Base-by-base conservation (phyloP, 2,797 vertebrate genomes). In the Hydrophis major region DNA sequence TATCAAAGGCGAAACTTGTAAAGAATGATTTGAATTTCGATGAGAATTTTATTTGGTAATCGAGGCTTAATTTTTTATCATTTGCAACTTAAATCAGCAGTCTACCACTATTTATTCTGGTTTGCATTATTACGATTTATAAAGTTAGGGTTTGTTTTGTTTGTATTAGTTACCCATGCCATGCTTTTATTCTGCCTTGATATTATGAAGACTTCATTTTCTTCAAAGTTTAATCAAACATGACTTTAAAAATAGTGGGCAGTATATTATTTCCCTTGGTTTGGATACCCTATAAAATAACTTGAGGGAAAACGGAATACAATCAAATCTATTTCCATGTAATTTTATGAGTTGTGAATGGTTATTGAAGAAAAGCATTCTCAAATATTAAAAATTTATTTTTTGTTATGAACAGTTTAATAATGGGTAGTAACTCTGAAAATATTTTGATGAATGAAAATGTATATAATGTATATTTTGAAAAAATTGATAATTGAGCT, bases 31-130 rank as follows among this genome's bases (percentile, higher is more conserved):
- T 56, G 56, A 91, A 57, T n/a, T 93, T 56, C 37, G 14, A 88
- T 78, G 88, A 88, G 13, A 69, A 87, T 89, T 83, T 89, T 93
- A 89, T 88, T 83, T 89, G 66, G 55, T 55, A 91, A 53, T 6
- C 60, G 14, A 50, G 10, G n/a, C 50, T 83, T 83, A 50, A 89
- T 42, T 50, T 83, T 32, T 91, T 90, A 90, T 28, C 22, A 11
- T 57, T 13, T 37, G 20, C 25, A 59, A 83, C 6, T 32, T 60
- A 93, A 63, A 63, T 50, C n/a, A 55, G 16, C 12, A 88, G 12
- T 90, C 56, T 55, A 50, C 1, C 55, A 25, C 22, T 16, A 25
- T 92, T 13, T 87, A 32, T 90, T 28, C 57, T 50, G 14, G 37
- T 88, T 32, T 91, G 5, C 6, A 1, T 89, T 88, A 83, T 83